phyloP scores from a whole-genome alignment of 2,888 invertebrate genomes.

The Mesochorus sp. region DNA sequence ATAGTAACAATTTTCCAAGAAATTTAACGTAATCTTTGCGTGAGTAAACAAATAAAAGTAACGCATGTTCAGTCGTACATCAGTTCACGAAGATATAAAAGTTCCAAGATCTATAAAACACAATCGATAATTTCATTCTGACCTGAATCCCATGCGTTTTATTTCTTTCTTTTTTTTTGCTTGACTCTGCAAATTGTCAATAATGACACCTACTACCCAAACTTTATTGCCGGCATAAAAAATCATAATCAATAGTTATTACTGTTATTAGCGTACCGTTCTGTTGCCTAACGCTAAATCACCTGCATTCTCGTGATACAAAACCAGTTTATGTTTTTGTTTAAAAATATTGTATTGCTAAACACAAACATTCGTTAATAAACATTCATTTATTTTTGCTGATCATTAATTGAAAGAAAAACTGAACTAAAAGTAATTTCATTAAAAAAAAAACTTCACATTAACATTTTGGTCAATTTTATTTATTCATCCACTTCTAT shows the following conservation, averaged over 20 bases:
- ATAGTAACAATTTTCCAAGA: no score
- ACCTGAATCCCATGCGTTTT: neutral
- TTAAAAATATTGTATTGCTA: no score
- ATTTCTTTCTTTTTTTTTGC: neutral
- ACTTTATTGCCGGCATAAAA: constrained; percentile 11
- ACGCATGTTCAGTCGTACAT: neutral
- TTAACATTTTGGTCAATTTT: no score
- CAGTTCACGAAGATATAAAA: neutral
- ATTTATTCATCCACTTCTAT: no score
- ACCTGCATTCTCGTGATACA: neutral
- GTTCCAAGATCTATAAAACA: neutral
- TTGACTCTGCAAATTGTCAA: neutral
- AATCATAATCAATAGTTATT: constrained; percentile 1
- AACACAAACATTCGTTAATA: no score
- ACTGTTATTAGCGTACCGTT: neutral
- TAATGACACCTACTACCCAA: neutral
- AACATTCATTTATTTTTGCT: no score
- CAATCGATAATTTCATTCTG: neutral
- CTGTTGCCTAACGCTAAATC: neutral
- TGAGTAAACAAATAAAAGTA: no score
- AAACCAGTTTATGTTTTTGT: neutral
- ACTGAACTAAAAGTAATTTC: no score
- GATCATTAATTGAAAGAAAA: no score
- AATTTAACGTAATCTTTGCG: no score
- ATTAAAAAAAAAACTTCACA: no score